phyloP scores from a whole-genome alignment of 2,797 vertebrate genomes.

The Lepilemur septentrionalis region DNA sequence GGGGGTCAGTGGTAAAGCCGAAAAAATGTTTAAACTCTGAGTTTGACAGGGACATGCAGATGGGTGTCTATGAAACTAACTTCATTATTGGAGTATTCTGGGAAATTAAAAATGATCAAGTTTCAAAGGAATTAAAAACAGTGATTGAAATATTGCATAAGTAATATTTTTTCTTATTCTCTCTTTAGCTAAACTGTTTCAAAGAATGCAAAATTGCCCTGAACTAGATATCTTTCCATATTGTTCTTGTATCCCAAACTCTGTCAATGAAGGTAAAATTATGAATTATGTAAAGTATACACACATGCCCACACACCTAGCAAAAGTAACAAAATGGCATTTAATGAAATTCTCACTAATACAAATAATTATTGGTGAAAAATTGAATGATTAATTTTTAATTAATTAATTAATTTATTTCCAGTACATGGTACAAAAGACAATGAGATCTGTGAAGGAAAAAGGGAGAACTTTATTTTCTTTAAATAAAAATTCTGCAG shows the following conservation, averaged over 20 bases:
- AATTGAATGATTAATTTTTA: neutral
- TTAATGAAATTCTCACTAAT: neutral
- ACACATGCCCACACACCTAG: neutral
- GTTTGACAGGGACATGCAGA: neutral
- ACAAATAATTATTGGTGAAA: neutral
- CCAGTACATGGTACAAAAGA: neutral
- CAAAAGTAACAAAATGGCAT: neutral
- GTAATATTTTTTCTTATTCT: neutral
- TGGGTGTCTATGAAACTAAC: neutral
- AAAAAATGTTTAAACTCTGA: neutral
- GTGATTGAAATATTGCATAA: neutral
- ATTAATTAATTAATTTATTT: conserved; percentile 2
- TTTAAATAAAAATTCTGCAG: neutral
- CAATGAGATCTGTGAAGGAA: neutral
- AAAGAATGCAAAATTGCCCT: conserved; percentile 3
- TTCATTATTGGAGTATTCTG: neutral
- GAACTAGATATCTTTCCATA: neutral
- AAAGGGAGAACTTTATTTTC: neutral
- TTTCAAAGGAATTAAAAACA: neutral
- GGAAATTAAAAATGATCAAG: neutral
- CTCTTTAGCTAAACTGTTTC: neutral
- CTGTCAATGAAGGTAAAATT: neutral
- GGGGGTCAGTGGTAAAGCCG: neutral
- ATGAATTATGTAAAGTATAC: neutral
- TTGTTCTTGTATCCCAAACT: neutral